Base-by-base conservation (phyloP, 2,888 invertebrate genomes). In the Eurois occulta region DNA sequence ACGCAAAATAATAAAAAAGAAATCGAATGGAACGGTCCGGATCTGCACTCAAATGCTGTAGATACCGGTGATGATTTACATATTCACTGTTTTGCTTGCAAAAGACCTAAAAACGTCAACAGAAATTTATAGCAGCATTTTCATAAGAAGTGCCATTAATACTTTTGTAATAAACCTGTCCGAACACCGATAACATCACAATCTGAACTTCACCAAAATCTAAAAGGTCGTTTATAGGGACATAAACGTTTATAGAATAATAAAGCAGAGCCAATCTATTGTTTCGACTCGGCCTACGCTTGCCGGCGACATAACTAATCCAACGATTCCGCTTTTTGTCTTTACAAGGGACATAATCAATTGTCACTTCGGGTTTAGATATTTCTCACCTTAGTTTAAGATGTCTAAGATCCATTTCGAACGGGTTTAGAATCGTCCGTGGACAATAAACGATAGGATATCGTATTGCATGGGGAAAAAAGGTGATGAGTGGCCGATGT, bases 181-280 rank as follows among this genome's bases (percentile, higher is more conserved):
- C 81, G 83, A 77, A 86, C 82, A 82, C 89, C 91, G 96, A 95
- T 96, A 96, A 93, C 93, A 96, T 96, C 95, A 93, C 94, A 94
- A 95, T 94, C 93, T 94, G 88, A 87, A 92, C 91, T 92, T 87
- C 84, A 92, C 94, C 94, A 93, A 95, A 95, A 95, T 94, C 94
- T 94, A 95, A 96, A 95, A 95, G 92, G 92, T 93, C 95, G 94
- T 95, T 96, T 95, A 95, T 95, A 93, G 93, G 93, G 91, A 93
- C 94, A 96, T 96, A 95, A 96, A 96, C 95, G 95, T 96, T 96
- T 96, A 96, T 96, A 94, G 95, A 96, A 95, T 95, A 96, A 95
- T 96, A 96, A 96, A 96, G 92, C 94, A 95, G 93, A 93, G 91
- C 93, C 95, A 93, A 96, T 95, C 95, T 95, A 96, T 96, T 96